A percentile compares a stretch with the other conserved stretches of the same genome.
phyloP scores from a whole-genome alignment of 2,113 vertebrate genomes.

The Oryctolagus cuniculus region mOryCun1.1 NC_091438.1:56150501-56151000 shows the following conservation, averaged over 20 bases:
- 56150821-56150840: too few species aligned
- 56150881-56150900: too few species aligned
- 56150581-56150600: not conserved
- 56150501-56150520: not conserved
- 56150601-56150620: not conserved
- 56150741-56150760: not conserved
- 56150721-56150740: not conserved
- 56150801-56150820: not conserved
- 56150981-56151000: too few species aligned
- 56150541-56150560: slow-evolving; percentile 5
- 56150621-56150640: not conserved
- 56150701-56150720: not conserved
- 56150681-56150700: not conserved
- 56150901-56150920: too few species aligned
- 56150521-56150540: not conserved
- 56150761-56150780: not conserved
- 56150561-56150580: not conserved
- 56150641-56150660: not conserved
- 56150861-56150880: too few species aligned
- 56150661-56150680: not conserved
- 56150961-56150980: too few species aligned
- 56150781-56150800: not conserved
- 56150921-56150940: too few species aligned
- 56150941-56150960: too few species aligned
- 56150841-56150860: too few species aligned